Evolutionary conservation across 2,797 vertebrate species (phyloP).

Genomic region (Masticophis lateralis): DNA sequence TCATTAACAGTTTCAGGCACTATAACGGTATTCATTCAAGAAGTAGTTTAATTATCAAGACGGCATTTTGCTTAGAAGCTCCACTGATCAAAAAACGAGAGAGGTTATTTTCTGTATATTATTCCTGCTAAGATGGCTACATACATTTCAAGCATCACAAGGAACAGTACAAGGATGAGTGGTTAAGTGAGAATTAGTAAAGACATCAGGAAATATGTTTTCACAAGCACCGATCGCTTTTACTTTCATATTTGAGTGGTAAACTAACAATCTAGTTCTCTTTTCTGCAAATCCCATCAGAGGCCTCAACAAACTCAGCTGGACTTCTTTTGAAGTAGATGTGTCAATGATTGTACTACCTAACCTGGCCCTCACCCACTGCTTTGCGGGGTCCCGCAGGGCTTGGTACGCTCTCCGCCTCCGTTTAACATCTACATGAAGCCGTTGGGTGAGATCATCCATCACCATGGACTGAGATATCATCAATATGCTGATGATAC

Average conservation of each 20-base stretch:
- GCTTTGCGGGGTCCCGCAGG: too few species aligned
- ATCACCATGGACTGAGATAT: too few species aligned
- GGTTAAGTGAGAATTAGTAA: neutral
- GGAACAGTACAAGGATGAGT: neutral
- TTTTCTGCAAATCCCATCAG: neutral
- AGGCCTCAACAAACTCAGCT: neutral
- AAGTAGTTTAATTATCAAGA: neutral
- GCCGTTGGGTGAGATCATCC: too few species aligned
- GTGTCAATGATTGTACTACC: neutral
- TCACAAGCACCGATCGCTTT: neutral
- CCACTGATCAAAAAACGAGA: neutral
- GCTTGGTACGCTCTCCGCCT: too few species aligned
- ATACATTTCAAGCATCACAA: neutral
- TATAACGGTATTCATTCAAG: neutral
- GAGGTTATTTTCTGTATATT: neutral
- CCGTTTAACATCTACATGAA: too few species aligned
- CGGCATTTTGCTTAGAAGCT: neutral
- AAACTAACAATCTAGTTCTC: neutral
- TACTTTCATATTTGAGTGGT: neutral
- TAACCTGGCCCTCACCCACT: too few species aligned
- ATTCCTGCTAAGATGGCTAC: neutral
- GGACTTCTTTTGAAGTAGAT: neutral
- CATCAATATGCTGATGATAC: too few species aligned
- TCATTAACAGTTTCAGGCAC: neutral
- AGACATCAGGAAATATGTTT: neutral